Evolutionary conservation across 2,888 invertebrate genomes (phyloP).

Genomic region (Gari tellinella): DNA sequence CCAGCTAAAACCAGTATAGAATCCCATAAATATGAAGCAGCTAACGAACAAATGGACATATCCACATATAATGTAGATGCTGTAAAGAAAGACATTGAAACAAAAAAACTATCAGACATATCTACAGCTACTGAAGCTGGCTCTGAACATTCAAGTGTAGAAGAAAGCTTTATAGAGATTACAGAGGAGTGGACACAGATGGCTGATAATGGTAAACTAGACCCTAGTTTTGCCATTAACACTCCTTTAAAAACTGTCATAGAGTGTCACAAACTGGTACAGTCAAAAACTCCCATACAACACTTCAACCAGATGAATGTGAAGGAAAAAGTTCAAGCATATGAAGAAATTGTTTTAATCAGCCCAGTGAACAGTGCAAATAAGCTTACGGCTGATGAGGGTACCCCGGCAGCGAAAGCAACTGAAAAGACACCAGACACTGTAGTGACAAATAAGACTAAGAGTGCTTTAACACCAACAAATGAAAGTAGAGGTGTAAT

Average conservation of each 20-base stretch:
- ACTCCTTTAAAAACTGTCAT: neutral
- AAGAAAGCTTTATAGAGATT: neutral
- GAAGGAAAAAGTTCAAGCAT: slow-evolving; percentile 61
- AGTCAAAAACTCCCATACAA: slow-evolving; percentile 29
- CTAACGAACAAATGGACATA: no score
- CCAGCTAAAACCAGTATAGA: no score
- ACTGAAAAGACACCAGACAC: slow-evolving; percentile 34
- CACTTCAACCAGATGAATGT: slow-evolving; percentile 58
- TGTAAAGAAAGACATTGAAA: no score
- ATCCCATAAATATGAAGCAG: no score
- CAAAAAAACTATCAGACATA: no score
- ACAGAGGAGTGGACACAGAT: slow-evolving; percentile 30
- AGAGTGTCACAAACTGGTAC: neutral
- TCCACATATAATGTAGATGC: no score
- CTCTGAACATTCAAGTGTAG: no score
- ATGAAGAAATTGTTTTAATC: slow-evolving; percentile 64
- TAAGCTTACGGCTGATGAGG: neutral
- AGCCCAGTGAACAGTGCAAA: slow-evolving; percentile 19
- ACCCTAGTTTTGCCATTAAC: neutral
- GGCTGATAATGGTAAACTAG: neutral
- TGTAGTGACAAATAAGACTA: slow-evolving; percentile 13
- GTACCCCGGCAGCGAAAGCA: slow-evolving; percentile 7
- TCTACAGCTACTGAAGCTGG: no score
- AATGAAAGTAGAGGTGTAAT: neutral
- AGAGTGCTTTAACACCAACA: neutral